These are phyloP conservation scores for Sakesphorus luctuosus DNA, from an alignment of 2,113 vertebrate genomes.

Conservation along the genomic window DNA sequence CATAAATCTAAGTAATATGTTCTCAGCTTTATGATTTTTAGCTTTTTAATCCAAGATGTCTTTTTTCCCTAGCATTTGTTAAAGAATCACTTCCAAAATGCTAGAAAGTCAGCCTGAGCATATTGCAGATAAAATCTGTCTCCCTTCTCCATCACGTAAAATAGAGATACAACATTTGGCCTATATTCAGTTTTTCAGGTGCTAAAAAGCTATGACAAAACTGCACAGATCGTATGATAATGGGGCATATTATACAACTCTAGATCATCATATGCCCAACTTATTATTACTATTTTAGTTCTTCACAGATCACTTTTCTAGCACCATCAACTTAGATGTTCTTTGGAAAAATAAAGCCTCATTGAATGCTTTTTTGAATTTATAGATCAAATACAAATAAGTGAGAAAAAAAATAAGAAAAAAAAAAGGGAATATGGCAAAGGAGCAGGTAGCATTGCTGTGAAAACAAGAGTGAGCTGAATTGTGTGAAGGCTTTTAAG, in stretches of 20 bases:
- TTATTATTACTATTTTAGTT: conserved; percentile 64
- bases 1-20: conserved; percentile 53
- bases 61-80: conserved; percentile 57
- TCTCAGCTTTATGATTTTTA: conserved; percentile 58
- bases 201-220: conserved; percentile 68
- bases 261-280: conserved; percentile 63
- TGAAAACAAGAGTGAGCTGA: background rate
- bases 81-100: conserved; percentile 70
- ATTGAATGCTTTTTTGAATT: background rate
- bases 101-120: conserved; percentile 68
- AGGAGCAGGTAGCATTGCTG: background rate
- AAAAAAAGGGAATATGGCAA: background rate
- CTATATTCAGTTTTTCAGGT: conserved; percentile 69
- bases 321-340: background rate
- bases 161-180: conserved; percentile 70
- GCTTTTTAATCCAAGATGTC: conserved; percentile 56
- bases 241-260: conserved; percentile 64
- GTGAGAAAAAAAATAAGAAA: rapidly evolving
- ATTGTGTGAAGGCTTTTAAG: background rate
- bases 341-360: conserved; percentile 3
- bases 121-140: conserved; percentile 73
- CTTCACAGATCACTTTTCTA: conserved; percentile 32
- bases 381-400: background rate
- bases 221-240: conserved; percentile 70
- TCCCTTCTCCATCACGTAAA: conserved; percentile 60